Base-by-base conservation (phyloP, 1,140 invertebrate species). In the Pectinophora gossypiella region DNA sequence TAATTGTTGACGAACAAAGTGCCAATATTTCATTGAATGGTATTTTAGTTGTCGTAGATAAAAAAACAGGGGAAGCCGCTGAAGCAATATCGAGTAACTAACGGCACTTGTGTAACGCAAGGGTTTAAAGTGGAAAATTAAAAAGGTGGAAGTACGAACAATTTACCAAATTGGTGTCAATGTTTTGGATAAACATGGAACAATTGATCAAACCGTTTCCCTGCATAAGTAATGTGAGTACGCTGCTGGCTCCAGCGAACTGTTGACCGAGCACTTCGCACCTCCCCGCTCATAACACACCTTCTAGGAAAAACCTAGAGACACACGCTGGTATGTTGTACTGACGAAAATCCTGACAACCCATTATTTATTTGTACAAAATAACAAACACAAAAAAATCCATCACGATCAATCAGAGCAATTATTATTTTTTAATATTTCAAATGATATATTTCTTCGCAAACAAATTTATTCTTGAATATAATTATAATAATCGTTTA, bases 181-280 rank as follows among this genome's bases (percentile, higher is more conserved):
- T 50, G 53, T 15, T 21, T 54, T 57, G 49, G 32, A 47, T 59
- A 62, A 69, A 72, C 61, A 67, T 43, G 55, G 61, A 70, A 60
- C 64, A 59, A 64, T 75, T 72, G 54, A 75, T 75, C 64, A 48
- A 51, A 64, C 61, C 62, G 56, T 75, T 63, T 68, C 59, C 54
- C 56, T 62, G 64, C 56, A 59, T 54, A 48, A 61, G 61, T 68
- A 61, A 64, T 62, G 70, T 65, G 68, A 64, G 62, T 65, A 68
- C 59, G 57, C 51, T 27, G 44, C 56, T 35, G 47, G 52, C 47
- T 48, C 46, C 43, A 63, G 61, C 56, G 59, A 52, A 42, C 59
- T 84, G 67, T 84, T 79, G 72, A 77, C 76, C 38, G 48, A 76
- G 53, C 69, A 79, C 72, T 84, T 84, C 51, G 72, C 77, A 83